A percentile compares a stretch with the other conserved stretches of the same genome.
Evolutionary conservation across 1,140 invertebrate genomes (phyloP).

Genomic region (Pseudomyrmex gracilis): DNA sequence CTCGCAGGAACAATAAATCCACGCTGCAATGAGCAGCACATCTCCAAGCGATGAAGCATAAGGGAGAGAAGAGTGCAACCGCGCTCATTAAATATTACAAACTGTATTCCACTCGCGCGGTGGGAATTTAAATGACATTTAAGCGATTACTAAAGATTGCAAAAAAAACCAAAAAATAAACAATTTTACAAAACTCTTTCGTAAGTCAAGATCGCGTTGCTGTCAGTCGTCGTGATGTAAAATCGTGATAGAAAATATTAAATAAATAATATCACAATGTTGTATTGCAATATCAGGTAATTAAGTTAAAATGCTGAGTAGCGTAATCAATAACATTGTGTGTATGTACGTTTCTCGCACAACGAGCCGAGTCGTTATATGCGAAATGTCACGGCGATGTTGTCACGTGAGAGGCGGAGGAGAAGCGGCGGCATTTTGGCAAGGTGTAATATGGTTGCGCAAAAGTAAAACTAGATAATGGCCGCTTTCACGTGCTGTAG

Average conservation of each 20-base stretch:
- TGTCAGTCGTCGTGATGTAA: no score
- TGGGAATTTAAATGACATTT: not conserved
- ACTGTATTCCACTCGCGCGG: not conserved
- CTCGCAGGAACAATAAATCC: not conserved
- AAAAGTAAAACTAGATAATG: conserved; percentile 83
- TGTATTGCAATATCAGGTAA: no score
- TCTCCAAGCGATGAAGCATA: not conserved
- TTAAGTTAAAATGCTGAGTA: no score
- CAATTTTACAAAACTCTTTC: no score
- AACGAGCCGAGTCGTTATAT: not conserved
- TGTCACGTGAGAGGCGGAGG: not conserved
- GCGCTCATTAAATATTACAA: no score
- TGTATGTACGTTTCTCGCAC: no score
- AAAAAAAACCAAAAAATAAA: no score
- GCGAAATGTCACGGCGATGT: not conserved
- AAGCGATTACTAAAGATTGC: not conserved
- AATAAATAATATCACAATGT: no score
- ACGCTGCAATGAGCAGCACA: not conserved
- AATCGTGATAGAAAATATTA: no score
- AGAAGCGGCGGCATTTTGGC: conserved; percentile 40
- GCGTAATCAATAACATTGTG: not conserved
- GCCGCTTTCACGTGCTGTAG: conserved; percentile 83
- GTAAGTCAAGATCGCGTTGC: no score
- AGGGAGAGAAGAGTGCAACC: no score
- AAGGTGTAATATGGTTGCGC: conserved; percentile 75